Base-by-base conservation (phyloP, 2,888 invertebrate species). In the Drosophila bunnanda region DNA sequence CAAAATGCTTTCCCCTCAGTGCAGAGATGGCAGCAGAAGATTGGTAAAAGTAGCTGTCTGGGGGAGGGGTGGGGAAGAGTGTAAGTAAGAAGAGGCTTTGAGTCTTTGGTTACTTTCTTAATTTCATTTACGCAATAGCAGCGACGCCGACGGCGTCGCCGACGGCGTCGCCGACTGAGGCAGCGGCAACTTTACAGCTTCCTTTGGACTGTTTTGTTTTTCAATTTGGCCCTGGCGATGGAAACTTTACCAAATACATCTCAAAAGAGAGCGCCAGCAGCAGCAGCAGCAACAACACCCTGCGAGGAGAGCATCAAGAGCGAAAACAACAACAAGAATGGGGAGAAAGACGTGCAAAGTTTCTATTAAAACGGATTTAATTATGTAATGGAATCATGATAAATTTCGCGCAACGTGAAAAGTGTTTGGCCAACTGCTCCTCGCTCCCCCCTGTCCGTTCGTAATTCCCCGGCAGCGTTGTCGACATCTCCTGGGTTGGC, bases 321-420 rank as follows among this genome's bases (percentile, higher is more conserved):
- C 44, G 34, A 36, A 43, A 59, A 25, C 62, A 75, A 36, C 53
- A 53, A 53, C 75, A 77, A 57, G 6, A 41, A 12, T 12, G 75
- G 76, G 67, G 82, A 41, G 76, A 52, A 34, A 85, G 88, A 86
- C 77, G 83, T 68, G 82, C 78, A 83, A 83, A 83, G 83, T 87
- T 85, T 82, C 86, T 86, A 89, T 89, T 85, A 85, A 89, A 91
- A 90, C 80, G 89, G 89, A 90, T 91, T 91, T 90, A 90, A 90
- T 90, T 90, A 90, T 89, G 89, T 91, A 91, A 90, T 90, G 90
- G 89, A 86, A 90, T 89, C 89, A 85, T 90, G 90, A 88, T 89
- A 87, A 88, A 90, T 90, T 87, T 87, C 83, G 81, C 85, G 89
- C 89, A 79, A 87, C 89, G 80, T 86, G 87, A 86, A 83, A 83